phyloP scores from a whole-genome alignment of 2,113 vertebrate genomes.

The Pipa parva region DNA sequence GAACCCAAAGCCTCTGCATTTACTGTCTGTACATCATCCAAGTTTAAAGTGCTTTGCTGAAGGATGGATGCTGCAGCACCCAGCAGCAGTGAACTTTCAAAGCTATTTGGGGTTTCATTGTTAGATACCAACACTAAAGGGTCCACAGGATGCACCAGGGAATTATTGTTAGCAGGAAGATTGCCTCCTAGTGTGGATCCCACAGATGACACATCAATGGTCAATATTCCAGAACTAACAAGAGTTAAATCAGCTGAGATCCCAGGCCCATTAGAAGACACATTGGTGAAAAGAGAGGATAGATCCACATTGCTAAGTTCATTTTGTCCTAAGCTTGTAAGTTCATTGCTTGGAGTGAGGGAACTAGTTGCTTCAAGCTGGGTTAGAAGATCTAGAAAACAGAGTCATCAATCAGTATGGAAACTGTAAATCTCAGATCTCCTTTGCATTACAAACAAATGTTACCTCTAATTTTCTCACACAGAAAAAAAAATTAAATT shows the following conservation, averaged over 20 bases:
- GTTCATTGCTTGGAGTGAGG: slow-evolving; percentile 84
- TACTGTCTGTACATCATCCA: slow-evolving; percentile 83
- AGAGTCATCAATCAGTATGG: too few relatives aligned
- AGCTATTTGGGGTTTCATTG: slow-evolving; percentile 66
- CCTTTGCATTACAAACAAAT: too few relatives aligned
- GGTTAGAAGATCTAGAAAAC: slow-evolving; percentile 73
- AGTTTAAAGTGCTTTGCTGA: slow-evolving; percentile 73
- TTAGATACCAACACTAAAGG: slow-evolving; percentile 80
- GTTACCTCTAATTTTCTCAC: too few relatives aligned
- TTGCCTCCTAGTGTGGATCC: slow-evolving; percentile 64
- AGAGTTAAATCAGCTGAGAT: slow-evolving; percentile 76
- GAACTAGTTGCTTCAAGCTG: slow-evolving; percentile 80
- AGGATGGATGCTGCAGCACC: slow-evolving; percentile 65
- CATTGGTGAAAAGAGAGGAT: slow-evolving; percentile 80
- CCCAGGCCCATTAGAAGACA: slow-evolving; percentile 59
- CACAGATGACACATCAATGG: slow-evolving; percentile 80
- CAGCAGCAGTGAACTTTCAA: slow-evolving; percentile 73
- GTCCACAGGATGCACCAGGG: slow-evolving; percentile 73
- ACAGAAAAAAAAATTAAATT: too few relatives aligned
- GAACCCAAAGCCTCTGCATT: slow-evolving; percentile 78
- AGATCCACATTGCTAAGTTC: slow-evolving; percentile 84
- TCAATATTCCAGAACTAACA: slow-evolving; percentile 83
- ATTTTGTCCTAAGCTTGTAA: slow-evolving; percentile 72
- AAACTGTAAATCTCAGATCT: too few relatives aligned
- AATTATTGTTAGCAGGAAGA: slow-evolving; percentile 52